Evolutionary conservation across 2,797 vertebrate species (phyloP), one percentile per base, ranked within the genome.

Genomic region (Myotis myotis): DNA sequence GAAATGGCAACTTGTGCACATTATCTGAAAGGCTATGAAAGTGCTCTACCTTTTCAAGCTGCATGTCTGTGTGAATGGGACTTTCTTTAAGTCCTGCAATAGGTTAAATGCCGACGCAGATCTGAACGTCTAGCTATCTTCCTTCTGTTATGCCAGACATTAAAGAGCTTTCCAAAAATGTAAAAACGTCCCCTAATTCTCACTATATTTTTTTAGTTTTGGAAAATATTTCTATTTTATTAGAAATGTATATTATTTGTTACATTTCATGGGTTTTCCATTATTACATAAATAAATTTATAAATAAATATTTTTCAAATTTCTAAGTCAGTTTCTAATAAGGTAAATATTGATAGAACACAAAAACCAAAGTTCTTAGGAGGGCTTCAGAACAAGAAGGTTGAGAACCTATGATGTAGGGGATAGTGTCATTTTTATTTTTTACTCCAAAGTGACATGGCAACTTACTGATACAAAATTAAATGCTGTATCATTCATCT

Each of bases 191-290:
- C 57, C 68, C 9, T 64, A 68, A 9, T 23, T 96, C 62, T 92
- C 30, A 62, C n/a, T 72, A 53, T 25, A 44, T 25, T n/a, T 83
- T 83, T 71, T 49, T 71, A 55, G 30, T 80, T 93, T 87, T 33
- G 66, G 11, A 86, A 94, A 94, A 76, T 68, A 85, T 60, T 93
- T 44, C 13, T 81, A 41, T 91, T 87, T 94, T 84, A 80, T 87
- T 68, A n/a, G n/a, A 64, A 80, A 80, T 64, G 41, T n/a, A 36
- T 75, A 60, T 68, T 30, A 74, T 62, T 75, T 82, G 1, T 49
- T 79, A 47, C 20, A 86, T 84, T 12, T 33, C 71, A 82, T 47
- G 28, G 23, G 2, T 16, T 87, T 82, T 6, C 60, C 15, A n/a
- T 41, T 93, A 6, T 70, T 51, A 72, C 15, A 0, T 17, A 51